A percentile compares a stretch with the other conserved stretches of the same genome.
These are phyloP conservation scores for Stenodera caucasica DNA, from an alignment of 2,888 invertebrate species.

Conservation along the genomic window DNA sequence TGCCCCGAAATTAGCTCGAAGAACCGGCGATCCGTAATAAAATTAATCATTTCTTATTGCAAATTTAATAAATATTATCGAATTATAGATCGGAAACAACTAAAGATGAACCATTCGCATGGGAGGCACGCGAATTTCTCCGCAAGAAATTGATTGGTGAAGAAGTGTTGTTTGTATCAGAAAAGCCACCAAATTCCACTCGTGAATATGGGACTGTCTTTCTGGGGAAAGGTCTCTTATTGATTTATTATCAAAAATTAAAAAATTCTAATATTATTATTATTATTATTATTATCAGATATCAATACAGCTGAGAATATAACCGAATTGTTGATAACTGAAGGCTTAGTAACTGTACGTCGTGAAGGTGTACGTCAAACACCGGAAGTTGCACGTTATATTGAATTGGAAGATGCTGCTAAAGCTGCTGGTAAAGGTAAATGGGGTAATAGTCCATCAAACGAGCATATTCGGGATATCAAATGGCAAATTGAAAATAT, in stretches of 20 bases:
- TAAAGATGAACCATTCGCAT: slow-evolving; percentile 92
- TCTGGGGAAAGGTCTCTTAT: slow-evolving; percentile 73
- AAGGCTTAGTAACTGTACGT: slow-evolving; percentile 85
- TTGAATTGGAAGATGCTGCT: slow-evolving; percentile 88
- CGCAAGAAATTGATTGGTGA: slow-evolving; percentile 90
- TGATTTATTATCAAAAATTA: slow-evolving; percentile 6
- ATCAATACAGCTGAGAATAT: slow-evolving; percentile 78
- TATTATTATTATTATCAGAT: slow-evolving; percentile 52
- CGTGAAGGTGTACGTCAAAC: slow-evolving; percentile 66
- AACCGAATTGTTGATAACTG: slow-evolving; percentile 82
- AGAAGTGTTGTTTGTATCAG: slow-evolving; percentile 81
- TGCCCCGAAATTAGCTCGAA: slow-evolving; percentile 87
- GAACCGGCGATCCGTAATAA: slow-evolving; percentile 61
- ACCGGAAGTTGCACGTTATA: slow-evolving; percentile 69
- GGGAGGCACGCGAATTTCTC: slow-evolving; percentile 96
- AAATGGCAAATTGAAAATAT: slow-evolving; percentile 86
- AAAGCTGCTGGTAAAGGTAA: slow-evolving; percentile 86
- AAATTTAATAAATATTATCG: slow-evolving; percentile 18
- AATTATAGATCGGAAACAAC: slow-evolving; percentile 65
- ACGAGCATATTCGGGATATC: slow-evolving; percentile 80
- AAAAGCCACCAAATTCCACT: slow-evolving; percentile 80
- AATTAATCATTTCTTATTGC: slow-evolving; percentile 1
- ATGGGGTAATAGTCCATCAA: slow-evolving; percentile 58
- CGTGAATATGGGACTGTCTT: slow-evolving; percentile 88
- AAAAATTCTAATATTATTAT: slow-evolving; percentile 11